phyloP scores from a whole-genome alignment of 2,888 invertebrate species.

The Malthinus flaveolus region DNA sequence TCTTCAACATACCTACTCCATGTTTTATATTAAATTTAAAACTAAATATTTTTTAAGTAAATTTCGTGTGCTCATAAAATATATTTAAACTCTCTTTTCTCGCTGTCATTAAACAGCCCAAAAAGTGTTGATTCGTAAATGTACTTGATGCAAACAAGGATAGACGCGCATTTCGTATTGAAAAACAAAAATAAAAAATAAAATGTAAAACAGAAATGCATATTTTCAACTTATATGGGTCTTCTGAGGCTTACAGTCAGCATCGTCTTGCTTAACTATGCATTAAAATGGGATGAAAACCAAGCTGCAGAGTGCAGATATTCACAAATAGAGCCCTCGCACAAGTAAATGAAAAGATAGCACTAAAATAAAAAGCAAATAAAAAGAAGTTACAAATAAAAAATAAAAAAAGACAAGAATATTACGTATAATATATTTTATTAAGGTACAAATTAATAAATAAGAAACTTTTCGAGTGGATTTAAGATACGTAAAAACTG shows the following conservation, averaged over 20 bases:
- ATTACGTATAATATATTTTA: background rate
- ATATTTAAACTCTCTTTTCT: background rate
- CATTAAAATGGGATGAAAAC: constrained; percentile 34
- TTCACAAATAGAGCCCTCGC: constrained; percentile 15
- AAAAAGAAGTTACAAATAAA: background rate
- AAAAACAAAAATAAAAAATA: constrained; percentile 12
- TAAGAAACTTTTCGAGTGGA: too few relatives aligned
- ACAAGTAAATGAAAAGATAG: constrained; percentile 23
- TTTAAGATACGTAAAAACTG: too few relatives aligned
- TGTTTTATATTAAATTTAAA: background rate
- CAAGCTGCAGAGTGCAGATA: constrained; percentile 22
- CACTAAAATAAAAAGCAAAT: constrained; percentile 1
- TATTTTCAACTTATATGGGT: constrained; percentile 32
- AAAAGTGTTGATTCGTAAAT: background rate
- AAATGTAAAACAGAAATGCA: constrained; percentile 23
- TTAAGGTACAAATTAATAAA: too few relatives aligned
- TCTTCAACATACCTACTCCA: too few relatives aligned
- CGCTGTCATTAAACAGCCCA: background rate
- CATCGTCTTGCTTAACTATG: constrained; percentile 35
- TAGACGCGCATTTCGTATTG: constrained; percentile 5
- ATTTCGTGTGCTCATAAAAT: background rate
- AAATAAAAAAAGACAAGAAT: background rate
- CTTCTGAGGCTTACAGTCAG: constrained; percentile 34
- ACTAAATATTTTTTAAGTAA: constrained; percentile 1
- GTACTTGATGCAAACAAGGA: constrained; percentile 3